A percentile compares a stretch with the other conserved stretches of the same genome.
phyloP scores from a whole-genome alignment of 1,140 invertebrate species.

The Uloborus diversus region DNA sequence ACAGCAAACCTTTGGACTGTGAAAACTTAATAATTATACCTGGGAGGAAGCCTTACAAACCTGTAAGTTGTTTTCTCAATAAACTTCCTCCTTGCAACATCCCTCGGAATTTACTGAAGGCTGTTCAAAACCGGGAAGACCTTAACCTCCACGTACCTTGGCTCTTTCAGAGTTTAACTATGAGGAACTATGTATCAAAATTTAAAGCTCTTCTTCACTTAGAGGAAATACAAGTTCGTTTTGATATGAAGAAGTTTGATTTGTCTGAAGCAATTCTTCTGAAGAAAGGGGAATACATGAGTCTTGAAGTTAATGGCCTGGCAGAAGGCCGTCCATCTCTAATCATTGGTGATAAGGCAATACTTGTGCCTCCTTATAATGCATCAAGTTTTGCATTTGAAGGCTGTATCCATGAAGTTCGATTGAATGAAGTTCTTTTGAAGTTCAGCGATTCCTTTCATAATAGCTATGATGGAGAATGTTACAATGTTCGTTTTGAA shows the following conservation, averaged over 20 bases:
- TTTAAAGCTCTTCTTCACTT: constrained; percentile 79
- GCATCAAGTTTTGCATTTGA: constrained; percentile 70
- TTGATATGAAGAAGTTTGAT: constrained; percentile 76
- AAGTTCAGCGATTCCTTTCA: constrained; percentile 81
- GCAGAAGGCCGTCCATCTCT: constrained; percentile 85
- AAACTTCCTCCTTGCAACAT: constrained; percentile 23
- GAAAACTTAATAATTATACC: constrained; percentile 35
- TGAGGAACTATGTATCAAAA: constrained; percentile 65
- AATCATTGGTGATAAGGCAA: constrained; percentile 79
- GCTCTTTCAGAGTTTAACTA: constrained; percentile 1
- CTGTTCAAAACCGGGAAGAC: constrained; percentile 32
- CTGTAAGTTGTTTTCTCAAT: constrained; percentile 7
- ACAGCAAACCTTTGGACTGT: constrained; percentile 7
- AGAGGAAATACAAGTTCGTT: constrained; percentile 75
- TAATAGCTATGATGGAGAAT: constrained; percentile 73
- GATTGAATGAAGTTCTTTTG: constrained; percentile 73
- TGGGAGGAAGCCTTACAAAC: constrained; percentile 39
- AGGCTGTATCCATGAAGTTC: constrained; percentile 81
- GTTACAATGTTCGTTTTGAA: constrained; percentile 72
- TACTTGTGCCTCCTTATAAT: constrained; percentile 66
- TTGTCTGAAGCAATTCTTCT: constrained; percentile 71
- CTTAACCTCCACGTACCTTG: background rate
- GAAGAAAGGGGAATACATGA: constrained; percentile 74
- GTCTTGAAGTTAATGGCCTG: constrained; percentile 80
- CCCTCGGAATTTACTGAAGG: constrained; percentile 4